Conservation (phyloP, 2,888 invertebrate species). For the Chloromyia formosa region DNA sequence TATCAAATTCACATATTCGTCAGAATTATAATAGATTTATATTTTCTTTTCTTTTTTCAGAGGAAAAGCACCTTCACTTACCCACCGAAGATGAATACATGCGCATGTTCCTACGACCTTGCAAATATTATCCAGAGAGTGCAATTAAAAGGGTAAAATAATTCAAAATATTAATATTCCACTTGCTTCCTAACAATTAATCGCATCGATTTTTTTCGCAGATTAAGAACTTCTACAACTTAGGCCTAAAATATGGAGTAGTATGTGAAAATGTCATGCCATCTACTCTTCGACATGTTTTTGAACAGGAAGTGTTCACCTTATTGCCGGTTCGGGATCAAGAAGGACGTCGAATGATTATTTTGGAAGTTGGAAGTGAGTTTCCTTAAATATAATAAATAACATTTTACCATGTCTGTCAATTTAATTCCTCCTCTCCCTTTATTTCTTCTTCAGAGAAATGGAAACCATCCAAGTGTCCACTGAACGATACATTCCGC, state of each 20-base stretch:
- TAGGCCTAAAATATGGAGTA: constrained; percentile 70
- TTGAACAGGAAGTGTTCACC: constrained; percentile 72
- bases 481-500: constrained; percentile 74
- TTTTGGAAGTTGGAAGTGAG: constrained; percentile 77
- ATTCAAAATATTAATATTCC: constrained; percentile 15
- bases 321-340: constrained; percentile 76
- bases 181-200: constrained; percentile 15
- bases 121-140: constrained; percentile 85
- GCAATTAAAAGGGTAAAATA: constrained; percentile 75
- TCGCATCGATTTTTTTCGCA: constrained; percentile 61
- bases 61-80: constrained; percentile 69
- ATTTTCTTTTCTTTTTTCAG: constrained; percentile 64
- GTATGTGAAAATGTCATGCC: constrained; percentile 73
- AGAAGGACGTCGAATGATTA: constrained; percentile 73
- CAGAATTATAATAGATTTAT: no score
- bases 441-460: constrained; percentile 64
- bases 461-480: constrained; percentile 79
- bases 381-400: background rate
- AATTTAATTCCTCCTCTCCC: background rate
- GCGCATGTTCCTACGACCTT: constrained; percentile 82
- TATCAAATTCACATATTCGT: no score
- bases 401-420: no score
- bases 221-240: constrained; percentile 79
- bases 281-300: constrained; percentile 69
- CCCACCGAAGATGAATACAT: constrained; percentile 79